phyloP scores from a whole-genome alignment of 2,888 invertebrate genomes.

The Chrysomela aeneicollis region DNA sequence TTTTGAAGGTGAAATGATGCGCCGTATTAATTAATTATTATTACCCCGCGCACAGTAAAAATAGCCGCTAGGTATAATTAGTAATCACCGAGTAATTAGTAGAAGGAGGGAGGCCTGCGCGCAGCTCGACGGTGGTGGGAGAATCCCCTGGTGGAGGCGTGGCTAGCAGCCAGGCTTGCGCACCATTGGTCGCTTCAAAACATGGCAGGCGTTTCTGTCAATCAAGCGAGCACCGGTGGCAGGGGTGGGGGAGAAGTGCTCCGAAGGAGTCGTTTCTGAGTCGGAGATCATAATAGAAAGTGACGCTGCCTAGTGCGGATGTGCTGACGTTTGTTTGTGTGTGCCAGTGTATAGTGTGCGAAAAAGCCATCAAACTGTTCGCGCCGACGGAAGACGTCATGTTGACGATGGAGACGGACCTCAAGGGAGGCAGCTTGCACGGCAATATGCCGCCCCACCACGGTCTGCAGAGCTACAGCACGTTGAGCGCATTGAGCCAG shows the following conservation, averaged over 20 bases:
- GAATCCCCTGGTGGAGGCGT: constrained; percentile 40
- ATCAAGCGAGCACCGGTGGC: constrained; percentile 51
- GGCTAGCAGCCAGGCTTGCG: constrained; percentile 38
- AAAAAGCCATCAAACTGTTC: constrained; percentile 77
- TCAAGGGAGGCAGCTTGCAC: constrained; percentile 88
- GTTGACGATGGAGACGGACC: constrained; percentile 92
- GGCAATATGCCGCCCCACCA: constrained; percentile 88
- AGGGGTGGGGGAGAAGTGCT: constrained; percentile 52
- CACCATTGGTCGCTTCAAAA: constrained; percentile 55
- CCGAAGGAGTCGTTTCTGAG: constrained; percentile 40
- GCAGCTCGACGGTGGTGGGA: constrained; percentile 37
- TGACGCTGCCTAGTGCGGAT: constrained; percentile 54
- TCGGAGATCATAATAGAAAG: constrained; percentile 55
- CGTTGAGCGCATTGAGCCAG: constrained; percentile 75
- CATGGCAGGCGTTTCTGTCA: constrained; percentile 61
- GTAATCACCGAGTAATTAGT: constrained; percentile 60
- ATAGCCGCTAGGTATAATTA: constrained; percentile 63
- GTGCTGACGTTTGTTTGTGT: constrained; percentile 28
- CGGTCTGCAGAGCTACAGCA: constrained; percentile 74
- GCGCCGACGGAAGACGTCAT: constrained; percentile 85
- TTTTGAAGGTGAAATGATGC: constrained; percentile 57
- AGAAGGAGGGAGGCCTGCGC: constrained; percentile 40
- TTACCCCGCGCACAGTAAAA: constrained; percentile 60
- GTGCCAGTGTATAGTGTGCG: constrained; percentile 48
- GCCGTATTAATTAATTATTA: constrained; percentile 62